phyloP scores from a whole-genome alignment of 2,113 vertebrate species.

The Pedetes capensis region DNA sequence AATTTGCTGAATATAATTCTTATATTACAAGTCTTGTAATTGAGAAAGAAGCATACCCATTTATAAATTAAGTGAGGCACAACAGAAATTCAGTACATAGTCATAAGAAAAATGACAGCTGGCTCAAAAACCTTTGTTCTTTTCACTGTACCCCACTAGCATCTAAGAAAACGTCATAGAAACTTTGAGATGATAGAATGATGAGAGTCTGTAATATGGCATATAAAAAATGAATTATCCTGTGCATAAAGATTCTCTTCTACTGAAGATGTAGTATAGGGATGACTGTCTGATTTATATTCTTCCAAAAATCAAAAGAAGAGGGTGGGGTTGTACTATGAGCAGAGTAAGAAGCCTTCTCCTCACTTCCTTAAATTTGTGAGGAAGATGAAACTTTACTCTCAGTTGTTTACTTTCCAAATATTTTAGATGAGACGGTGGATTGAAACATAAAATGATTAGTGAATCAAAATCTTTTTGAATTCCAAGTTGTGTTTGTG shows the following conservation, averaged over 20 bases:
- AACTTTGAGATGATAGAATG: background rate
- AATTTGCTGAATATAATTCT: no score
- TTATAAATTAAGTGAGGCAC: background rate
- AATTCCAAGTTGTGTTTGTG: background rate
- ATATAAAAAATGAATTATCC: background rate
- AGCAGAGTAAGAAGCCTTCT: background rate
- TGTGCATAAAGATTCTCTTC: background rate
- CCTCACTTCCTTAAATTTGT: background rate
- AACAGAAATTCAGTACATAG: background rate
- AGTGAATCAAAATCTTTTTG: slow-evolving; percentile 15
- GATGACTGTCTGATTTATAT: background rate
- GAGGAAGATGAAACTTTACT: background rate
- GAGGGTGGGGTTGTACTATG: background rate
- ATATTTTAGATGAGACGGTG: background rate
- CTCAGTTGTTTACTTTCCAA: background rate
- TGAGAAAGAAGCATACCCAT: background rate
- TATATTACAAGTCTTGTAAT: background rate
- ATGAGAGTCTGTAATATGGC: background rate
- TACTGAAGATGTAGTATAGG: background rate
- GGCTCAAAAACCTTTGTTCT: slow-evolving; percentile 21
- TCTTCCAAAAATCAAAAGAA: slow-evolving; percentile 5
- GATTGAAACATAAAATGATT: background rate
- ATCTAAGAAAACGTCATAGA: background rate
- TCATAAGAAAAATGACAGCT: background rate
- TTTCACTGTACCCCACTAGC: background rate